A percentile compares a stretch with the other conserved stretches of the same genome.
phyloP scores from a whole-genome alignment of 2,797 vertebrate species.

The Danio tinwini region DNA sequence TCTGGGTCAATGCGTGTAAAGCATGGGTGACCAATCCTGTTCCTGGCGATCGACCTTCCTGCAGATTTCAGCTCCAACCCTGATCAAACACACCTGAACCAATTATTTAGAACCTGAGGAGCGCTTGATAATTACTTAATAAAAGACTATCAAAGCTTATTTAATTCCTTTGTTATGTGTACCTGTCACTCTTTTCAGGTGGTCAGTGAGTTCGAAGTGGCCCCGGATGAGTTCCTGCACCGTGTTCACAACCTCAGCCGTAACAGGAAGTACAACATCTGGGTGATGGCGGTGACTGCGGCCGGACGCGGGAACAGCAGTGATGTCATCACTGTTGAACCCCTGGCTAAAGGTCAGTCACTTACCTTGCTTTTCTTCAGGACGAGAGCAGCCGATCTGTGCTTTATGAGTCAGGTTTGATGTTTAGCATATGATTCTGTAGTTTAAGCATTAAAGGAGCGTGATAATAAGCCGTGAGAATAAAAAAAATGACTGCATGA shows the following conservation, averaged over 20 bases:
- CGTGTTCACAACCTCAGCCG: constrained; percentile 93
- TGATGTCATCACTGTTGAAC: constrained; percentile 93
- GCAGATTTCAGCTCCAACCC: too few species aligned
- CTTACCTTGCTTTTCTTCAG: neutral
- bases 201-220: constrained; percentile 96
- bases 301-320: constrained; percentile 94
- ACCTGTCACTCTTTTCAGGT: constrained; percentile 76
- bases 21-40: too few species aligned
- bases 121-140: too few species aligned
- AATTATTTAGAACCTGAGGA: too few species aligned
- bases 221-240: constrained; percentile 94
- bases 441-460: neutral
- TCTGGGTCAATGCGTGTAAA: too few species aligned
- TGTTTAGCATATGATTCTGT: neutral
- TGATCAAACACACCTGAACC: too few species aligned
- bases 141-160: too few species aligned
- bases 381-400: neutral
- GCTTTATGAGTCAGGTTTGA: neutral
- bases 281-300: constrained; percentile 94
- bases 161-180: neutral
- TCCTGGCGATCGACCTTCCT: too few species aligned
- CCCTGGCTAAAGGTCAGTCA: constrained; percentile 88
- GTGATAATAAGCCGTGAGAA: neutral
- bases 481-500: neutral
- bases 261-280: constrained; percentile 94